Conservation (phyloP, 1,140 invertebrate species). For the Delia radicum region DNA sequence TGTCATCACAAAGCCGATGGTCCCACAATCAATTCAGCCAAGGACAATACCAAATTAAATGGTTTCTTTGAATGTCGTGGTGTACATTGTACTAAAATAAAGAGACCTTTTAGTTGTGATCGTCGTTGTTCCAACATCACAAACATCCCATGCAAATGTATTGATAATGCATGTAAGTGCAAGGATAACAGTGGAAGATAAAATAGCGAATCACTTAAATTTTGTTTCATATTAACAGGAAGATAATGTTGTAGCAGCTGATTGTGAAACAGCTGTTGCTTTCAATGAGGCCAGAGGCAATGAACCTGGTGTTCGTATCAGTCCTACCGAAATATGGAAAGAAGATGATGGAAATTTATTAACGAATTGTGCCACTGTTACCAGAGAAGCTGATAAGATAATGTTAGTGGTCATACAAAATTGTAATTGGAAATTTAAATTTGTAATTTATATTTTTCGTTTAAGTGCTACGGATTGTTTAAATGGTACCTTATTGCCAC, state of each 20-base stretch:
- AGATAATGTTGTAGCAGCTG: conserved; percentile 66
- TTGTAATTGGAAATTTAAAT: too few species aligned
- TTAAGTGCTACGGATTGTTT: conserved; percentile 68
- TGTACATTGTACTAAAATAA: conserved; percentile 62
- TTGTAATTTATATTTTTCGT: not conserved
- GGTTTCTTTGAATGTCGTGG: conserved; percentile 64
- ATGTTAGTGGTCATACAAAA: conserved; percentile 54
- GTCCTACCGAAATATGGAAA: conserved; percentile 61
- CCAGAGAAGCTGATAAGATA: conserved; percentile 52
- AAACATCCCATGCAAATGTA: conserved; percentile 65
- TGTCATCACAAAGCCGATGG: conserved; percentile 65
- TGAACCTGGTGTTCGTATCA: conserved; percentile 59
- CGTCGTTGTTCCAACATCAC: conserved; percentile 69
- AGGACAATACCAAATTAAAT: conserved; percentile 66
- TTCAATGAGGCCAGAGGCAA: conserved; percentile 58
- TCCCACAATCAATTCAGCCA: conserved; percentile 60
- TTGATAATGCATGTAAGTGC: conserved; percentile 61
- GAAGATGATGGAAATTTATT: conserved; percentile 61
- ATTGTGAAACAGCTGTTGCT: conserved; percentile 62
- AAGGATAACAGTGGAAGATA: too few species aligned
- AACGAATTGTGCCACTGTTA: conserved; percentile 64
- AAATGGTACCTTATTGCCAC: conserved; percentile 65
- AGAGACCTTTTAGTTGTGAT: conserved; percentile 62
- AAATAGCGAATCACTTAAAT: too few species aligned
- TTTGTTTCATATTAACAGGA: conserved; percentile 45